phyloP scores from a whole-genome alignment of 2,888 invertebrate genomes.

The Oconnorella tubifera region DNA sequence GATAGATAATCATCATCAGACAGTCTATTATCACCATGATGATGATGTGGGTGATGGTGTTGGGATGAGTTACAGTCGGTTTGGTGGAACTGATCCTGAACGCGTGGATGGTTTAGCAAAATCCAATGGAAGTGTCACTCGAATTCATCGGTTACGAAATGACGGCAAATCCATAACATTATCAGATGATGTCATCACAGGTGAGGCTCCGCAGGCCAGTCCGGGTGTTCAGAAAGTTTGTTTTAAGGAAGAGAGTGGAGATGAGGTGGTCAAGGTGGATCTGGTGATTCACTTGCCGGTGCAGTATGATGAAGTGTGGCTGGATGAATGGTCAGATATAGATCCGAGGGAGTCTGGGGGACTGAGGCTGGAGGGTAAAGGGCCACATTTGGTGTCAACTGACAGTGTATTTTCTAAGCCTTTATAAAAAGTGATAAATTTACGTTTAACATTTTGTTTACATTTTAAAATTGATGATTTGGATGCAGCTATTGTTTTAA shows the following conservation, averaged over 20 bases:
- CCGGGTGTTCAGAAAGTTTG: background rate
- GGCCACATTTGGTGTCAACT: background rate
- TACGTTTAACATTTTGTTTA: too few species aligned
- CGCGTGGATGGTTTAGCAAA: background rate
- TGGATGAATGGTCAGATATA: conserved; percentile 32
- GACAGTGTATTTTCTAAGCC: background rate
- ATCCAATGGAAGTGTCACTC: background rate
- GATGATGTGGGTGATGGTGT: too few species aligned
- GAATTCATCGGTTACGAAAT: too few species aligned
- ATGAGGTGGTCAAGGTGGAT: conserved; percentile 18
- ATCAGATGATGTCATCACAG: background rate
- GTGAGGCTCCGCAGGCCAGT: background rate
- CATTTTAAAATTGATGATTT: too few species aligned
- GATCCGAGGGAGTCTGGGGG: background rate
- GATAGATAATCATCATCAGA: background rate
- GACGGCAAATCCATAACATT: background rate
- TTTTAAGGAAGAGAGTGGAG: conserved; percentile 8
- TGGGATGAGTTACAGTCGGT: too few species aligned
- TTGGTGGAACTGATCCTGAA: background rate
- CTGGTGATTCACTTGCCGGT: conserved; percentile 26
- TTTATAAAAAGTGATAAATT: too few species aligned
- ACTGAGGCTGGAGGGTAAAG: background rate
- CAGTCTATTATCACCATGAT: too few species aligned
- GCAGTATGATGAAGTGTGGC: conserved; percentile 22
- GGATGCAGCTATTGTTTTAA: too few species aligned